Evolutionary conservation across 2,113 vertebrate species (phyloP).

Genomic region (Engraulis encrasicolus): DNA sequence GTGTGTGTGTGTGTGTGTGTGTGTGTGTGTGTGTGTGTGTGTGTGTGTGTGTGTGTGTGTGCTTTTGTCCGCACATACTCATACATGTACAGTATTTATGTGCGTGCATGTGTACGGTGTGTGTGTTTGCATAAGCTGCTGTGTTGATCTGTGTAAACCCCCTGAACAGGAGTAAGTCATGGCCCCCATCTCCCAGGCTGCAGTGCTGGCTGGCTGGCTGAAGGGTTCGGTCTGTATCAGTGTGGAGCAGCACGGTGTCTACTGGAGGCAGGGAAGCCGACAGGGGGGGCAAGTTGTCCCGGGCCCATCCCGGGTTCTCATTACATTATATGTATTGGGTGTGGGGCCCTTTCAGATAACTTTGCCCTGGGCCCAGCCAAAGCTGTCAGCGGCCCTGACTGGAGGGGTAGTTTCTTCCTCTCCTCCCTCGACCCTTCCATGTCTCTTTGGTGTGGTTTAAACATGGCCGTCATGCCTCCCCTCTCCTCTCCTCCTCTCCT

Average conservation of each 20-base stretch:
- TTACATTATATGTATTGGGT: too few relatives aligned
- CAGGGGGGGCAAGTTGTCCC: too few relatives aligned
- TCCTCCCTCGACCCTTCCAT: conserved; percentile 47
- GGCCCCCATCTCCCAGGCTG: conserved; percentile 49
- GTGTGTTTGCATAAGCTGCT: too few relatives aligned
- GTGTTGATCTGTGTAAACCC: conserved; percentile 45
- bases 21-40: conserved; percentile 37
- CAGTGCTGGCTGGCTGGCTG: neutral
- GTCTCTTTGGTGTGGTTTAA: conserved; percentile 55
- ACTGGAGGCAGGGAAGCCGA: neutral
- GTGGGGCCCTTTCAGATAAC: too few relatives aligned
- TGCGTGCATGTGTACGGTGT: neutral
- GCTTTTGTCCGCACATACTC: too few relatives aligned
- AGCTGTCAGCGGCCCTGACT: too few relatives aligned
- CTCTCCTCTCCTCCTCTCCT: too few relatives aligned
- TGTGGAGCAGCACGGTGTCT: neutral
- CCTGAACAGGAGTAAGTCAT: conserved; percentile 75
- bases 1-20: neutral
- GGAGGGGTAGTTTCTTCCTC: conserved; percentile 53
- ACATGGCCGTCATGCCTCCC: too few relatives aligned
- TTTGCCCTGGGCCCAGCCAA: too few relatives aligned
- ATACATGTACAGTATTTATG: too few relatives aligned
- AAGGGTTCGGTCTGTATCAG: neutral
- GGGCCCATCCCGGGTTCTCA: too few relatives aligned
- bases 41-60: conserved; percentile 23